A percentile compares a stretch with the other conserved stretches of the same genome.
Evolutionary conservation across 1,140 invertebrate genomes (phyloP).

Genomic region (Drosophila insularis): DNA sequence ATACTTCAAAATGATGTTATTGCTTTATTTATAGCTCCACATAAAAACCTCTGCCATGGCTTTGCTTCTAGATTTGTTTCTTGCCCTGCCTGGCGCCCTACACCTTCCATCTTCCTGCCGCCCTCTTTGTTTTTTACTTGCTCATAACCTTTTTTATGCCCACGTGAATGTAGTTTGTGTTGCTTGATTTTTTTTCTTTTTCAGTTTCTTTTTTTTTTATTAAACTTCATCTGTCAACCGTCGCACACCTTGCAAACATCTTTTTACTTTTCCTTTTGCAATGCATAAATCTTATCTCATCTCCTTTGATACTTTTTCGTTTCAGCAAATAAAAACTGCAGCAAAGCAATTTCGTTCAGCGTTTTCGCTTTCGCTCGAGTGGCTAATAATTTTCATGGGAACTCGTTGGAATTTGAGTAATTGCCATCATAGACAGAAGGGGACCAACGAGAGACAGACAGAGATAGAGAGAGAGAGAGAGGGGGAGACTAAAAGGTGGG

Average conservation of each 20-base stretch:
- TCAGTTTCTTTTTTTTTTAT: constrained; percentile 58
- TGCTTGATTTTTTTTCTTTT: neutral
- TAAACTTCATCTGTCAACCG: constrained; percentile 52
- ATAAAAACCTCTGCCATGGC: constrained; percentile 60
- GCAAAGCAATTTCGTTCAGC: constrained; percentile 8
- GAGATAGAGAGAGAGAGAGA: constrained; percentile 27
- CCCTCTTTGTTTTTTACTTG: neutral
- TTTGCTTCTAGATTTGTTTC: constrained; percentile 22
- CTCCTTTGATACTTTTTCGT: neutral
- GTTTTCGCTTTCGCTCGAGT: constrained; percentile 15
- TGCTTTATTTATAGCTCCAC: constrained; percentile 75
- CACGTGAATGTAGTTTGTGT: constrained; percentile 39
- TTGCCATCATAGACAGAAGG: constrained; percentile 33
- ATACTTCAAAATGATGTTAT: constrained; percentile 80
- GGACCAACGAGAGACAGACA: constrained; percentile 38
- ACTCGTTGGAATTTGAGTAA: constrained; percentile 62
- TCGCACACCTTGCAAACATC: constrained; percentile 21
- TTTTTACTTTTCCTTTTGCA: neutral
- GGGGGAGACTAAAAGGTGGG: constrained; percentile 35
- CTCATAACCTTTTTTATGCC: constrained; percentile 48
- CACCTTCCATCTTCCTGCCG: neutral
- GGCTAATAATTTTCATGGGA: constrained; percentile 52
- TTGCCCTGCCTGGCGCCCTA: neutral
- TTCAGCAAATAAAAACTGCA: constrained; percentile 12
- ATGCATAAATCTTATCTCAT: constrained; percentile 31